Conservation (phyloP, 2,797 vertebrate species). For the Rhincodon typus region DNA sequence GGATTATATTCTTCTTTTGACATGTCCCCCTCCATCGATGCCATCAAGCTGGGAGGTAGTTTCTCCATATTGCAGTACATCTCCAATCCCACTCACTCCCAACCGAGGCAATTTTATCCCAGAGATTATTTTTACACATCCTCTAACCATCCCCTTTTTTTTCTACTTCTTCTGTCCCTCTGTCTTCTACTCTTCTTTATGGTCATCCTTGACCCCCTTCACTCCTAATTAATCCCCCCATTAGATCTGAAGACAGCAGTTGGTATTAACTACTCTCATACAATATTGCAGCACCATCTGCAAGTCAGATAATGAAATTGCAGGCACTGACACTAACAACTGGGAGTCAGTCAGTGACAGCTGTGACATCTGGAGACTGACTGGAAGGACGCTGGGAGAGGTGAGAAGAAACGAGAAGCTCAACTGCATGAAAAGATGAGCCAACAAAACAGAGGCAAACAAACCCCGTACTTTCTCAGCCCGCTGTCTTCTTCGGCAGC, state of each 20-base stretch:
- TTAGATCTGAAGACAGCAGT: background rate
- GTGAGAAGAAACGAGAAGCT: too few species aligned
- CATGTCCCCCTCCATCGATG: too few species aligned
- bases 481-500: too few species aligned
- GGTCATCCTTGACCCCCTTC: background rate
- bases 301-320: too few species aligned
- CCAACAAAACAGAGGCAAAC: too few species aligned
- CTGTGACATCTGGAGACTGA: too few species aligned
- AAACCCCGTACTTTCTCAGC: too few species aligned
- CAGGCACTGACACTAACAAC: too few species aligned
- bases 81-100: background rate
- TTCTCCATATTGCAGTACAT: background rate
- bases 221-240: background rate
- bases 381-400: too few species aligned
- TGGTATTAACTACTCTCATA: background rate
- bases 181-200: background rate
- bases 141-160: background rate
- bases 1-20: conserved; percentile 14
- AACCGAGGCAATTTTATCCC: background rate
- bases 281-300: background rate
- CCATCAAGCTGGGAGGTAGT: background rate
- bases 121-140: background rate
- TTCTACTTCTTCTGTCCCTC: background rate
- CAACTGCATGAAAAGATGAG: too few species aligned
- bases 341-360: too few species aligned